Evolutionary conservation across 2,113 vertebrate genomes (phyloP).

Genomic region (Echinops telfairi): DNA sequence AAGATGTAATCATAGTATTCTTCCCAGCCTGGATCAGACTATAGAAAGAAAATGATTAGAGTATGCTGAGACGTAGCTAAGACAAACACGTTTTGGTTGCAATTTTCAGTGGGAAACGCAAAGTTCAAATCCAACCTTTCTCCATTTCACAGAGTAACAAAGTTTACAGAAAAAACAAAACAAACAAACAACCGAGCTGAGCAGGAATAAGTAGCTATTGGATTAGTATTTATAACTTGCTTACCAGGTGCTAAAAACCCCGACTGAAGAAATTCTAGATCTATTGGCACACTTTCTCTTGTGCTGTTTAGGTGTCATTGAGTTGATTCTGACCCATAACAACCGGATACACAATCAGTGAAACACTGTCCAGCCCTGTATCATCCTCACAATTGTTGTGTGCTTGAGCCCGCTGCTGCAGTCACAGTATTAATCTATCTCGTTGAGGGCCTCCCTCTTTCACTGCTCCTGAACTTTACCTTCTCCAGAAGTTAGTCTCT

Average conservation of each 20-base stretch:
- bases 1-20: slow-evolving; percentile 99
- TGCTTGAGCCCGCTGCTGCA: no score
- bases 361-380: no score
- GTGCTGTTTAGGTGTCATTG: no score
- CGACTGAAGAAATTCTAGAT: background rate
- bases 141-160: slow-evolving; percentile 24
- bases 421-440: no score
- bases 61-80: background rate
- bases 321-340: no score
- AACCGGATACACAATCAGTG: no score
- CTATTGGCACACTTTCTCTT: background rate
- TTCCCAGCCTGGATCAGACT: slow-evolving; percentile 99
- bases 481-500: no score
- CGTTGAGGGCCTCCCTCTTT: no score
- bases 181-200: background rate
- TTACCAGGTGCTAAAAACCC: background rate
- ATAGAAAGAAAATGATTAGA: slow-evolving; percentile 44
- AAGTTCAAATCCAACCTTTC: background rate
- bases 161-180: slow-evolving; percentile 8
- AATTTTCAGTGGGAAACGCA: background rate
- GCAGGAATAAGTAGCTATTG: background rate
- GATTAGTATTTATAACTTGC: background rate
- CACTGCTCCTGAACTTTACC: no score
- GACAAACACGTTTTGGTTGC: background rate
- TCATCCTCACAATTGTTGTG: no score